Conservation (phyloP, 2,797 vertebrate species). For the Arnoldichthys spilopterus region DNA sequence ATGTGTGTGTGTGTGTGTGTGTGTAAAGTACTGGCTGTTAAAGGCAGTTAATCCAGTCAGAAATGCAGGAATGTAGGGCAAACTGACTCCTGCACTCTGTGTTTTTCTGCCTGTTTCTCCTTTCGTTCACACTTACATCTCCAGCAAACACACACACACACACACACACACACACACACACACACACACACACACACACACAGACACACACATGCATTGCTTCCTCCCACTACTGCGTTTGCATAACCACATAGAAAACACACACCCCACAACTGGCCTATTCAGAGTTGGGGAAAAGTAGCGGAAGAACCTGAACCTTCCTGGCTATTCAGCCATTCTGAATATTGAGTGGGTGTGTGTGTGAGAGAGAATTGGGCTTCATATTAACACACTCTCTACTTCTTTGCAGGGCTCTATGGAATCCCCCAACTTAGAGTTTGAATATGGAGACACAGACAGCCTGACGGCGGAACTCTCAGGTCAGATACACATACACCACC, state of each 20-base stretch:
- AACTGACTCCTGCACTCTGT: conserved; percentile 27
- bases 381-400: conserved; percentile 43
- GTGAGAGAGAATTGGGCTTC: background rate
- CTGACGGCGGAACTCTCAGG: conserved; percentile 87
- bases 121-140: background rate
- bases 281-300: conserved; percentile 22
- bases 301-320: conserved; percentile 51
- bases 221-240: conserved; percentile 32
- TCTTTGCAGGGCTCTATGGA: conserved; percentile 88
- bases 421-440: conserved; percentile 92
- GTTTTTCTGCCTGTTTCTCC: background rate
- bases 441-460: conserved; percentile 87
- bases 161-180: too few species aligned
- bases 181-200: too few species aligned
- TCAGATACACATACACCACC: conserved; percentile 59
- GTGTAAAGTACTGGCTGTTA: conserved; percentile 49
- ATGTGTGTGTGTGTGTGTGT: background rate
- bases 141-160: conserved; percentile 1
- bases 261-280: background rate
- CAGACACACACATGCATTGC: too few species aligned
- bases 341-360: conserved; percentile 21
- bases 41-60: conserved; percentile 53
- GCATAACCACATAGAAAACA: conserved; percentile 44
- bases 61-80: conserved; percentile 43
- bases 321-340: conserved; percentile 28